Evolutionary conservation across 2,888 invertebrate genomes (phyloP), one percentile per base, ranked within the genome.

Genomic region (Seladonia tumulorum): DNA sequence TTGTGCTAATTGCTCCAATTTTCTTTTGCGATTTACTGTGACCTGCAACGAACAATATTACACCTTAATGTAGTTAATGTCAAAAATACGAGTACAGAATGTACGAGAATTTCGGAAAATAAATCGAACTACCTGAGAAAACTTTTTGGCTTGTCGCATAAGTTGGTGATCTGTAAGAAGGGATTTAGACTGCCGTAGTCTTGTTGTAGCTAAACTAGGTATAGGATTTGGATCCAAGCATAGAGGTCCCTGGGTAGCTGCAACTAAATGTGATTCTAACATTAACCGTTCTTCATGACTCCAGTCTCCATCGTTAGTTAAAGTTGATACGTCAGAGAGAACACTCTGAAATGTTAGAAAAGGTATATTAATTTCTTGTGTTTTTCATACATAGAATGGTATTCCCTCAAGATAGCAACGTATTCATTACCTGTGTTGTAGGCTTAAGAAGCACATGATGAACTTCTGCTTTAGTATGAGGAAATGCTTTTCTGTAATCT

Each of bases 181-280:
- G 90, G 97, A 96, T 82, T 97, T 96, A 76, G 97, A 96, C 90
- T 97, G 97, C 93, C 98, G 97, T 68, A 98, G 95, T 90, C 97
- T 96, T 76, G 98, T 98, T 49, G 97, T 97, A 82, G 97, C 96
- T 76, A 97, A 95, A 47, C 98, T 97, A 68, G 98, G 97, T 45
- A 97, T 96, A 4, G 98, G 98, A 92, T 98, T 97, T 5, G 99
- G 98, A 95, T 99, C 98, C 77, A 99, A 96, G 94, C 98, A 99
- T 57, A 99, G 95, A 8, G 98, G 98, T 22, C 98, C 98, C 87
- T 98, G 97, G 7, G 98, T 98, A 22, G 98, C 98, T 92, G 98
- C 96, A 63, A 99, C 97, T 85, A 99, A 95, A 91, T 98, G 97
- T 87, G 98, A 98, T 95, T 99, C 99, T 82, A 98, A 95, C 76